Percentiles rank a stretch among this genome's conserved stretches.
Conservation (phyloP, 2,888 invertebrate species). For the Sipunculus nudus region DNA sequence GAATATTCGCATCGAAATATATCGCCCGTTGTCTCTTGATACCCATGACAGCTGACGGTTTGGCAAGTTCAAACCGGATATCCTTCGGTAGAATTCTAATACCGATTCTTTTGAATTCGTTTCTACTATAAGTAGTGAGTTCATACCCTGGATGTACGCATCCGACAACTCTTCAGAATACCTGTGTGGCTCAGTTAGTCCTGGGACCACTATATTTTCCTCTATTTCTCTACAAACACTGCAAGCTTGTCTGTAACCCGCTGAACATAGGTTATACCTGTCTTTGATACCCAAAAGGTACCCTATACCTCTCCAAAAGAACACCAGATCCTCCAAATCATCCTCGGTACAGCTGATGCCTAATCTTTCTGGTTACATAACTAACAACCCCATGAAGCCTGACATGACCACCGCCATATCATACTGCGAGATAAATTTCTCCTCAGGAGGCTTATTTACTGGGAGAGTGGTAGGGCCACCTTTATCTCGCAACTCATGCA, state of each 20-base stretch:
- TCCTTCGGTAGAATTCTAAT: too few species aligned
- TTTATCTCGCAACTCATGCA: too few species aligned
- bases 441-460: too few species aligned
- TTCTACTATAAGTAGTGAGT: too few species aligned
- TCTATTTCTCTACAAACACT: conserved; percentile 52
- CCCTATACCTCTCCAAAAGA: conserved; percentile 86
- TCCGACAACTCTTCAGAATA: conserved; percentile 50
- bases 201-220: conserved; percentile 43
- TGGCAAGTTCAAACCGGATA: too few species aligned
- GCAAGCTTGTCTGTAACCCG: conserved; percentile 41
- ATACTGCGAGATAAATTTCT: conserved; percentile 75
- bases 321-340: conserved; percentile 80
- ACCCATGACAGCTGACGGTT: too few species aligned
- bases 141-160: conserved; percentile 49
- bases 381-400: conserved; percentile 82
- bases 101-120: too few species aligned
- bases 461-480: too few species aligned
- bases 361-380: conserved; percentile 73
- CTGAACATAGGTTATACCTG: conserved; percentile 54
- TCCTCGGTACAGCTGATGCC: conserved; percentile 74
- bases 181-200: conserved; percentile 45
- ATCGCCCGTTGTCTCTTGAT: too few species aligned
- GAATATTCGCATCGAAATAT: too few species aligned
- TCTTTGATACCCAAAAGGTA: conserved; percentile 85
- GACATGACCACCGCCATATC: conserved; percentile 88